Conservation (phyloP, 2,113 vertebrate species). For the Gavia stellata region DNA sequence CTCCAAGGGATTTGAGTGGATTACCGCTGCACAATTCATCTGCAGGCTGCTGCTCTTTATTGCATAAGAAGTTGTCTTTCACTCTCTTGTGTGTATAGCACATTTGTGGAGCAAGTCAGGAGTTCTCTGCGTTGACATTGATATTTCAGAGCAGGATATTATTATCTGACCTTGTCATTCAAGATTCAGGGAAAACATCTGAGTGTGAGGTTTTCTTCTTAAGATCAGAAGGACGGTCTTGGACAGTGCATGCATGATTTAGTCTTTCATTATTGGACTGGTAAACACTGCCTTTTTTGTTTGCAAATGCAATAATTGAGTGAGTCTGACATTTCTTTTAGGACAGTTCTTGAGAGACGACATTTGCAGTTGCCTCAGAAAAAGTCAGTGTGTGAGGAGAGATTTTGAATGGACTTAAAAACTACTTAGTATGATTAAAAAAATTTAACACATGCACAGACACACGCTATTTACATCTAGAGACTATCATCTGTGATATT, state of each 20-base stretch:
- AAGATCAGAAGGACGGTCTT: not conserved
- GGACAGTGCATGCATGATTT: not conserved
- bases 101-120: not conserved
- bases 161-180: not conserved
- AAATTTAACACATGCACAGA: not conserved
- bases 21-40: not conserved
- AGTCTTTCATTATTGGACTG: not conserved
- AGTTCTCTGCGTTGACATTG: not conserved
- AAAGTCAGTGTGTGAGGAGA: not conserved
- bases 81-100: not conserved
- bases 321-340: not conserved
- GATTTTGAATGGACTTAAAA: not conserved
- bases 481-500: not conserved
- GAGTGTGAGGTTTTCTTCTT: not conserved
- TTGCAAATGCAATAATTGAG: not conserved
- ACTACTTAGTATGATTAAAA: not conserved
- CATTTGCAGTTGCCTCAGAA: not conserved
- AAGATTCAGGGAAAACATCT: not conserved
- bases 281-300: not conserved
- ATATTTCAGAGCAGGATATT: not conserved
- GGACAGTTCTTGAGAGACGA: not conserved
- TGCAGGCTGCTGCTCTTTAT: not conserved
- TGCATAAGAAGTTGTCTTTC: not conserved
- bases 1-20: not conserved
- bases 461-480: not conserved